These are phyloP conservation scores for Dasyurus viverrinus DNA, from an alignment of 2,113 vertebrate genomes.

Conservation along the genomic window DNA sequence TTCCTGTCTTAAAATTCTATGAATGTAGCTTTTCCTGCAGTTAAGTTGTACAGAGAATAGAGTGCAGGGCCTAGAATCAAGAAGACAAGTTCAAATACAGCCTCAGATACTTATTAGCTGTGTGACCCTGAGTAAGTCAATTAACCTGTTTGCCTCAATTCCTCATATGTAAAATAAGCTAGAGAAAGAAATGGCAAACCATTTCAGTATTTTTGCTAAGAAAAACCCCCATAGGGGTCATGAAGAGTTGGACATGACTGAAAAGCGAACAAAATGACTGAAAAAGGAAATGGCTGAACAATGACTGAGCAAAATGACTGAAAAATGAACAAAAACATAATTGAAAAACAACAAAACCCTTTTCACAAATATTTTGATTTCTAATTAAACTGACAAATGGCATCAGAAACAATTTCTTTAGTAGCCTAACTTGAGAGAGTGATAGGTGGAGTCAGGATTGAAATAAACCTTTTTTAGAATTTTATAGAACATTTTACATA, in stretches of 20 bases:
- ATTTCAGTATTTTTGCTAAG: not conserved
- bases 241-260: not conserved
- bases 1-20: not conserved
- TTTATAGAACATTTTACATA: not conserved
- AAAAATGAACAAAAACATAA: not conserved
- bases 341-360: not conserved
- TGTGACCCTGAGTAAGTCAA: not conserved
- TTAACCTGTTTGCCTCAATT: not conserved
- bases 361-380: constrained; percentile 31
- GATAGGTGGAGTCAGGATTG: not conserved
- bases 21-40: not conserved
- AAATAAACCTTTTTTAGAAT: constrained; percentile 15
- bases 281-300: too few species aligned
- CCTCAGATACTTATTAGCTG: not conserved
- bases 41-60: not conserved
- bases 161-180: not conserved
- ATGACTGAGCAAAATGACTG: too few species aligned
- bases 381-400: not conserved
- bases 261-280: not conserved
- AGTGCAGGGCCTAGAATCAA: not conserved
- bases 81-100: not conserved
- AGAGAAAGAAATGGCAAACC: not conserved
- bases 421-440: not conserved
- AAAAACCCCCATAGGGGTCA: not conserved
- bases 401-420: not conserved